Evolutionary conservation across 2,113 vertebrate species (phyloP).

Genomic region (Callionymus lyra): DNA sequence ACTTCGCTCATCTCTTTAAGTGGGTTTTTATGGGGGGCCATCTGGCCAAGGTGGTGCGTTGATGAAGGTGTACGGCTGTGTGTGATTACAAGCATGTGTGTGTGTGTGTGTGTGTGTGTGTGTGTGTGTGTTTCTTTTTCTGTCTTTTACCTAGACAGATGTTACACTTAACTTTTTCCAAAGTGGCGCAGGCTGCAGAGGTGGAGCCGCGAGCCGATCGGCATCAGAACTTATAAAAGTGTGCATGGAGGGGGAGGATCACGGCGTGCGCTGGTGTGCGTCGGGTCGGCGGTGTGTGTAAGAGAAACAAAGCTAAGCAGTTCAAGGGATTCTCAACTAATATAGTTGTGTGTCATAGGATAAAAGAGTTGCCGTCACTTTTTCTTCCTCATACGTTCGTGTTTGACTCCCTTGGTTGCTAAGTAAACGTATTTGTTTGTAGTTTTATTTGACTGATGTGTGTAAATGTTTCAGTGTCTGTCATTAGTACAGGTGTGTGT

Average conservation of each 20-base stretch:
- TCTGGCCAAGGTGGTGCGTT: slow-evolving; percentile 66
- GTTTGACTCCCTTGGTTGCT: too few species aligned
- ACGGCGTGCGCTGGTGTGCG: too few species aligned
- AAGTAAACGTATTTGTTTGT: too few species aligned
- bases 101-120: slow-evolving; percentile 39
- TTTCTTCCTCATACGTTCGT: too few species aligned
- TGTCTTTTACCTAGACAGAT: slow-evolving; percentile 52
- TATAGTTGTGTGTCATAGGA: too few species aligned
- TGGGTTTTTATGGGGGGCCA: slow-evolving; percentile 67
- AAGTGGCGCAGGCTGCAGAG: slow-evolving; percentile 19
- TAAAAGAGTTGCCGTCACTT: too few species aligned
- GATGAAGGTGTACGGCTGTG: slow-evolving; percentile 48
- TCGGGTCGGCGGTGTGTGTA: too few species aligned
- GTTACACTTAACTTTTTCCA: slow-evolving; percentile 48
- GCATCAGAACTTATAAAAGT: slow-evolving; percentile 31
- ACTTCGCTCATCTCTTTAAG: slow-evolving; percentile 69
- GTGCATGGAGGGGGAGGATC: slow-evolving; percentile 5
- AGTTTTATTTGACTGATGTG: too few species aligned
- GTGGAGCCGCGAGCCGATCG: slow-evolving; percentile 25
- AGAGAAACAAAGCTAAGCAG: too few species aligned
- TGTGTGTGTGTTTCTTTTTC: slow-evolving; percentile 32
- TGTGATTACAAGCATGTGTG: slow-evolving; percentile 51
- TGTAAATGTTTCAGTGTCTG: too few species aligned
- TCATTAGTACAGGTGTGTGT: too few species aligned
- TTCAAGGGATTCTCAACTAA: too few species aligned